Conservation (phyloP, 2,888 invertebrate genomes). For the Dinocampus coccinellae region DNA sequence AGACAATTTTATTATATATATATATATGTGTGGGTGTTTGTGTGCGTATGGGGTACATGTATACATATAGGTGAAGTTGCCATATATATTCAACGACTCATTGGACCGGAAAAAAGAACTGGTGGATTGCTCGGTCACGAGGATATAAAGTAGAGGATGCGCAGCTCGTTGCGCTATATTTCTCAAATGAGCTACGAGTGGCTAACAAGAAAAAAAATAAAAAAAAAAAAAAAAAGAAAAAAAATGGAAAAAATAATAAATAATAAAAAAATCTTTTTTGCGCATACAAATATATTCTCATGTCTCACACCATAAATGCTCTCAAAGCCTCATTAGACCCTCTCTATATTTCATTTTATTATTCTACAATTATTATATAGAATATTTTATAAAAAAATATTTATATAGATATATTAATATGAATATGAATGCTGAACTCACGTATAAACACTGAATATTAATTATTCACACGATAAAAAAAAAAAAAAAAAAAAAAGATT, state of each 20-base stretch:
- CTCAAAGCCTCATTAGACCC: conserved; percentile 1
- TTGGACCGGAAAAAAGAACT: conserved; percentile 36
- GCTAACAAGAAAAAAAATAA: conserved; percentile 28
- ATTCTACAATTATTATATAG: background rate
- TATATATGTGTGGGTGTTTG: background rate
- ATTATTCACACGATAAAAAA: too few relatives aligned
- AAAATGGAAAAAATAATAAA: conserved; percentile 27
- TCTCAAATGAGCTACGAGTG: conserved; percentile 51
- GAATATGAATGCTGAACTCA: background rate
- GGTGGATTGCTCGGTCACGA: conserved; percentile 39
- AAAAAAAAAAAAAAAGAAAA: conserved; percentile 30
- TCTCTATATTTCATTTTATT: background rate
- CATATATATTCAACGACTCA: conserved; percentile 23
- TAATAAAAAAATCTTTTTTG: too few relatives aligned
- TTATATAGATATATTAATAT: background rate
- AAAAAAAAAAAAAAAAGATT: too few relatives aligned
- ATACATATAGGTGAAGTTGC: too few relatives aligned
- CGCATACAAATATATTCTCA: background rate
- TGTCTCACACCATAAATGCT: background rate
- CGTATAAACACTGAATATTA: too few relatives aligned
- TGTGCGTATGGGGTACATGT: background rate
- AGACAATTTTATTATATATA: conserved; percentile 1
- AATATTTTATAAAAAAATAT: background rate
- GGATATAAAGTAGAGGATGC: conserved; percentile 38
- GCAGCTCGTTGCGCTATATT: conserved; percentile 49